Evolutionary conservation across 2,113 vertebrate species (phyloP), one percentile per base, ranked within the genome.

Genomic region (Dinomys branickii): DNA sequence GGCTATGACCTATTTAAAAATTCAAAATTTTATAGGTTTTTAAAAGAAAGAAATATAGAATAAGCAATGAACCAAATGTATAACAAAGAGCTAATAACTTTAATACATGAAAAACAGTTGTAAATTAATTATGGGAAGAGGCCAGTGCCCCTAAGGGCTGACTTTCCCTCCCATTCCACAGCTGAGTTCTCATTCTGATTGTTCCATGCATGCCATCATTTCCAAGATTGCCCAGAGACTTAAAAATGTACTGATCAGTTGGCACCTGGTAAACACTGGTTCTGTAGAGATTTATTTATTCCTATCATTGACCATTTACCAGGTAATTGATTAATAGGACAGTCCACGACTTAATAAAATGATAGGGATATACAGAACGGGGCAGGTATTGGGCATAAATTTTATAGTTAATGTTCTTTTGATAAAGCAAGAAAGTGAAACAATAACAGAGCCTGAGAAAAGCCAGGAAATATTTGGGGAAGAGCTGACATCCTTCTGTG

Each of bases 21-120:
- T 28, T 47, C 41, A 28, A 44, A 44, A 44, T n/a, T 14, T 54
- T 0, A 30, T 33, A 85, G 22, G 54, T 86, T 91, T 35, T 20
- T 33, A 85, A 80, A 65, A 80, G 71, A 75, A 50, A 80, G 65
- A 86, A 26, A 58, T 30, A 93, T 88, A 94, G 88, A 14, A 56
- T n/a, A 84, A 84, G 91, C 73, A 19, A 88, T 52, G 20, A 95
- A 59, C 8, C 52, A 90, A 96, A 92, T 71, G 13, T 67, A 28
- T 59, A 88, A 59, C 28, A 85, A 73, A 87, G 8, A 30, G 35
- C 50, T 84, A 84, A 58, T 63, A 59, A 85, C 30, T 44, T 96
- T 78, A 87, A 61, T 69, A 38, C 8, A 12, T 65, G 86, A 82
- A 87, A 17, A 84, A n/a, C 7, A 71, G 67, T 65, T 95, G 44